phyloP scores from a whole-genome alignment of 2,113 vertebrate genomes.

The Cryptomyrus ogoouensis region DNA sequence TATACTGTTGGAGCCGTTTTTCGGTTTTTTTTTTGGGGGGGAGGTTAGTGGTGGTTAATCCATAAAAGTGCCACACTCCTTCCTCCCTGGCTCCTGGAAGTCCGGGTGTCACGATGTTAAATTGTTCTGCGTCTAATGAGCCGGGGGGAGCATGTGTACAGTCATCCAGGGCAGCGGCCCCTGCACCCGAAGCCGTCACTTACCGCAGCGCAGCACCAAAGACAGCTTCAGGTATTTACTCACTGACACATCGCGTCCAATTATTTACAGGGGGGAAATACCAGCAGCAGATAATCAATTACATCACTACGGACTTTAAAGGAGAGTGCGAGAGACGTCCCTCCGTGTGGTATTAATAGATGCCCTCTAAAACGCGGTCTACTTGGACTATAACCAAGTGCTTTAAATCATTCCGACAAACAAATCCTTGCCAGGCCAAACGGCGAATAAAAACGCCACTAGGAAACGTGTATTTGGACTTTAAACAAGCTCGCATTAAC shows the following conservation, averaged over 20 bases:
- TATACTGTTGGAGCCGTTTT: background rate
- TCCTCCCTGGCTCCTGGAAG: constrained; percentile 21
- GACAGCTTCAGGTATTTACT: constrained; percentile 33
- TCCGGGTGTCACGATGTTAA: constrained; percentile 31
- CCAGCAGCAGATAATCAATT: constrained; percentile 21
- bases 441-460: constrained; percentile 44
- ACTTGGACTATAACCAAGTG: constrained; percentile 34
- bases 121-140: constrained; percentile 26
- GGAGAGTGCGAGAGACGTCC: background rate
- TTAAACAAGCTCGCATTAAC: constrained; percentile 50
- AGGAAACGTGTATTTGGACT: constrained; percentile 56
- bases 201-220: constrained; percentile 34
- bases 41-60: background rate
- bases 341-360: background rate
- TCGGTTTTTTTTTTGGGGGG: background rate
- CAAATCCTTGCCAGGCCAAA: constrained; percentile 50
- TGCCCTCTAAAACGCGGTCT: constrained; percentile 14
- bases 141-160: constrained; percentile 17
- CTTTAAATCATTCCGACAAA: constrained; percentile 47
- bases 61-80: background rate
- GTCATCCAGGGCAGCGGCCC: constrained; percentile 24
- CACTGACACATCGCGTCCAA: constrained; percentile 34
- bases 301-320: background rate
- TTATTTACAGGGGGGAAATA: constrained; percentile 26
- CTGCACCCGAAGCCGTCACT: constrained; percentile 40